A percentile compares a stretch with the other conserved stretches of the same genome.
Conservation (phyloP, 2,113 vertebrate species). For the Mystacornis crossleyi region DNA sequence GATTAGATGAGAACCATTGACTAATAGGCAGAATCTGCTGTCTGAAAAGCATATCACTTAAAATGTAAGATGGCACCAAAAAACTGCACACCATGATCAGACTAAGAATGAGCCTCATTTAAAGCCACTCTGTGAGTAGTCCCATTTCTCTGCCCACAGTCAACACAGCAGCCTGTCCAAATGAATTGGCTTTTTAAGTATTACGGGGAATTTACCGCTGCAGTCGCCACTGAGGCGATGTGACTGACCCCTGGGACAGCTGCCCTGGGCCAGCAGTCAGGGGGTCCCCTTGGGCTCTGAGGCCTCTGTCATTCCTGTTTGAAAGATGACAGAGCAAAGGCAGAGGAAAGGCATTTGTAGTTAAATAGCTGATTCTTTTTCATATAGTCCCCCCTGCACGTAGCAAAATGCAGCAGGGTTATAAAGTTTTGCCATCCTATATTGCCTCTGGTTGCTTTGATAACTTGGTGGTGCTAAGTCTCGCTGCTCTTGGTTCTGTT, state of each 20-base stretch:
- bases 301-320: neutral
- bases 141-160: conserved; percentile 6
- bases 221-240: accelerated
- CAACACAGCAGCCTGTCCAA: neutral
- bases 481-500: neutral
- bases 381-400: neutral
- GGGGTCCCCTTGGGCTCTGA: no score
- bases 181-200: conserved; percentile 11
- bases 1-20: conserved; percentile 11
- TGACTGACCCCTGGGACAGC: neutral
- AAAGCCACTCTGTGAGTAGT: neutral
- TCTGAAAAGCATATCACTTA: conserved; percentile 51
- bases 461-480: neutral
- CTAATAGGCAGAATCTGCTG: conserved; percentile 21
- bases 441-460: neutral
- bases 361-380: neutral
- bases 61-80: conserved; percentile 50
- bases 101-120: conserved; percentile 38
- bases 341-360: neutral
- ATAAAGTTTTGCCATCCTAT: neutral
- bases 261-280: neutral
- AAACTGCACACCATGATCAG: conserved; percentile 12
- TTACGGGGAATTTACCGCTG: neutral
- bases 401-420: neutral
- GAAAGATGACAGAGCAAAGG: neutral